Conservation (phyloP, 2,113 vertebrate genomes). For the Columba livia region DNA sequence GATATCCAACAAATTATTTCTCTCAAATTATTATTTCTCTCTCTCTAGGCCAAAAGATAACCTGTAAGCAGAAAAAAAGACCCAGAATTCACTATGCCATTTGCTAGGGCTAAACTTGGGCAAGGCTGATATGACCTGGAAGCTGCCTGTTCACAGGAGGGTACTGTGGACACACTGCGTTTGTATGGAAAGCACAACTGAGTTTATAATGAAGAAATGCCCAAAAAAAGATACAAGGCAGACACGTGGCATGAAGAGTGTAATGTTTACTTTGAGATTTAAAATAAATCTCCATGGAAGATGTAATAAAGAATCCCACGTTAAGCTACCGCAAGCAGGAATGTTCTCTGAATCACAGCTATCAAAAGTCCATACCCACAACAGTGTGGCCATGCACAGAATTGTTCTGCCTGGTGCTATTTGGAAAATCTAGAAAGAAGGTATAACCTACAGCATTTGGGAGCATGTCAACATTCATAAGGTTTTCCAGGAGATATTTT, state of each 20-base stretch:
- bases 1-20: neutral
- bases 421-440: neutral
- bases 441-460: neutral
- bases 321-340: neutral
- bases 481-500: constrained; percentile 8
- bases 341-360: neutral
- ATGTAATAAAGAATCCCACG: neutral
- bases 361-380: neutral
- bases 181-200: neutral
- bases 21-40: neutral
- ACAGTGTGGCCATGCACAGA: neutral
- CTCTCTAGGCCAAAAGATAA: neutral
- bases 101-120: neutral
- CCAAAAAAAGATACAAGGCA: neutral
- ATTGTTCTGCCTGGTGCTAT: neutral
- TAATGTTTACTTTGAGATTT: neutral
- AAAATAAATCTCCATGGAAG: neutral
- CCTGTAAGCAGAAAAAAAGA: neutral
- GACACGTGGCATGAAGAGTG: neutral
- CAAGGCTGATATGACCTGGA: neutral
- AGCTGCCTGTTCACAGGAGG: neutral
- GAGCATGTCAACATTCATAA: neutral
- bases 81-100: neutral
- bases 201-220: neutral
- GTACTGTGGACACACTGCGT: neutral